Percentiles rank a stretch among this genome's conserved stretches.
Conservation (phyloP, 64 coral and sea anemone genomes). For the Acropora tenuis region DNA sequence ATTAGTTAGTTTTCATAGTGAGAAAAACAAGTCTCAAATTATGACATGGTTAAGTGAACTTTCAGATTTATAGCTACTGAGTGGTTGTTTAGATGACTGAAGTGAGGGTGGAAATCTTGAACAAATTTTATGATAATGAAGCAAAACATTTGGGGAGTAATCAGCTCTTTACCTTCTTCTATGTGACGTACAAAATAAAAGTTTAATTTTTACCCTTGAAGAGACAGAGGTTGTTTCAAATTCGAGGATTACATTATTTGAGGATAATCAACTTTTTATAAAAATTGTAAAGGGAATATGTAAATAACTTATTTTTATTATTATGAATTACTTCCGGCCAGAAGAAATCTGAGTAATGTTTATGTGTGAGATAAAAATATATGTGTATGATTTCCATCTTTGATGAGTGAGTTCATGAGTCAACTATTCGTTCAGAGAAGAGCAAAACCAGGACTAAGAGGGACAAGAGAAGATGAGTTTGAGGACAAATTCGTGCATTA, state of each 20-base stretch:
- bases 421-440: background rate
- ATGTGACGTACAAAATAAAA: background rate
- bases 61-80: background rate
- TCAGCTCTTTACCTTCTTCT: background rate
- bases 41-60: constrained; percentile 16
- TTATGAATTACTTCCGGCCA: background rate
- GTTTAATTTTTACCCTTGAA: background rate
- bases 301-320: background rate
- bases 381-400: background rate
- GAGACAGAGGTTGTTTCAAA: background rate
- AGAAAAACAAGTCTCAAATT: background rate
- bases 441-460: background rate
- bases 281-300: background rate
- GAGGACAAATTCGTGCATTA: background rate
- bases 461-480: background rate
- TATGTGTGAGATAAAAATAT: background rate
- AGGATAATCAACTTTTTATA: too few species aligned
- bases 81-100: background rate
- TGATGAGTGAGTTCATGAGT: background rate
- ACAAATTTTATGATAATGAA: background rate
- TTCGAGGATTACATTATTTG: too few species aligned
- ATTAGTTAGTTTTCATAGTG: background rate
- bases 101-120: background rate
- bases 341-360: background rate
- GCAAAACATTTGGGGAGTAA: background rate